Evolutionary conservation across 2,888 invertebrate genomes (phyloP), one percentile per base, ranked within the genome.

Genomic region (Taenaris catops): DNA sequence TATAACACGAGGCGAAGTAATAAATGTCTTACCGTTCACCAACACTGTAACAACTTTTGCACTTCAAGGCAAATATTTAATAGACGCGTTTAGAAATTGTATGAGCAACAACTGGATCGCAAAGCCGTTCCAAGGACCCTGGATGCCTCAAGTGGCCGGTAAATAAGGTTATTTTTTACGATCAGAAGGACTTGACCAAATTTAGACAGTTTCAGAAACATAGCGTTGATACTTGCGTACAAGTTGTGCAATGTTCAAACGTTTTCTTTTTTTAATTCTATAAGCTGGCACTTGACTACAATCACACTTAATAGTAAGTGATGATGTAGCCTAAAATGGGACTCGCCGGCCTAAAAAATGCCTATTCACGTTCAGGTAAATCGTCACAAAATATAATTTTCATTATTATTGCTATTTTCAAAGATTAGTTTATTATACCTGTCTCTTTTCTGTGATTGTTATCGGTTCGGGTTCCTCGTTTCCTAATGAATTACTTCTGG

Each of bases 21-120:
- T 93, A 3, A 89, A 90, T 10, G 84, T 90, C 10, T 76, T 91
- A 27, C 96, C 96, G 0, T 96, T 95, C 55, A 88, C 89, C 28
- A 94, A 95, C 58, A 89, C 88, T 2, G 65, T 94, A 26, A 89
- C 92, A 44, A 87, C 91, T 0, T 86, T 92, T 6, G 89, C 89
- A 46, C 58, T 95, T 10, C 66, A 83, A 6, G 96, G 96, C 0
- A 75, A 79, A 31, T 79, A 91, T 47, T 59, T 96, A 2, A 41
- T 88, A 20, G 87, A 89, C 27, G 89, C 90, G 2, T 67, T 92
- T 18, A 88, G 89, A 48, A 66, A 52, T 9, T 74, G 84, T 2
- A 69, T 87, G 0, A 55, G 51, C 0, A 56, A 51, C 2, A 71
- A 63, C 7, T 75, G 65, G 69, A 34, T 17, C 0, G 40, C 48